phyloP scores from a whole-genome alignment of 2,888 invertebrate species.

The Drosophila quasianomalipes region DNA sequence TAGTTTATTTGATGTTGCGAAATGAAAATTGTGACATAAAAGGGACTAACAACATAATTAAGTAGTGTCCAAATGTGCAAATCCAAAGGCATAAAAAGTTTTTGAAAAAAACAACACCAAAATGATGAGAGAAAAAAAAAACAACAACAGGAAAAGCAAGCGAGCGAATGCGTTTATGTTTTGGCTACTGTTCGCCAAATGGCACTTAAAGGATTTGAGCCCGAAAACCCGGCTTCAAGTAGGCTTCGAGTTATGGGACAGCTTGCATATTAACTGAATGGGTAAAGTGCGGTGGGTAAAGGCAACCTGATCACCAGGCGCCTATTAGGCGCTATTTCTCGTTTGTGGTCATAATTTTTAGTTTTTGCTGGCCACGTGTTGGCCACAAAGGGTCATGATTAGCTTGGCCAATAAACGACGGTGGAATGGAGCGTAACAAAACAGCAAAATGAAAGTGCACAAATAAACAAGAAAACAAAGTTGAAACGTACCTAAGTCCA shows the following conservation, averaged over 20 bases:
- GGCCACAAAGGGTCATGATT: slow-evolving; percentile 79
- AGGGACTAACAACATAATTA: slow-evolving; percentile 81
- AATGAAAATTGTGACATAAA: slow-evolving; percentile 82
- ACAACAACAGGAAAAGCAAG: slow-evolving; percentile 19
- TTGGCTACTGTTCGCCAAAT: slow-evolving; percentile 54
- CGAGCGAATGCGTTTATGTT: slow-evolving; percentile 52
- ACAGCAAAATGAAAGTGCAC: background rate
- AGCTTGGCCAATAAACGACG: slow-evolving; percentile 62
- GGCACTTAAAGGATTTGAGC: slow-evolving; percentile 76
- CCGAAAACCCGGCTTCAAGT: slow-evolving; percentile 53
- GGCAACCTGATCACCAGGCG: slow-evolving; percentile 34
- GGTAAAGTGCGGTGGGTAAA: slow-evolving; percentile 1
- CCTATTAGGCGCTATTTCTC: slow-evolving; percentile 51
- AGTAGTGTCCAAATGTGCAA: slow-evolving; percentile 79
- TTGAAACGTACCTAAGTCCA: slow-evolving; percentile 26
- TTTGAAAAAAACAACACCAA: slow-evolving; percentile 41
- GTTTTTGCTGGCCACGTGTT: slow-evolving; percentile 71
- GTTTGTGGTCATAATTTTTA: slow-evolving; percentile 56
- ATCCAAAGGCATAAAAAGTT: slow-evolving; percentile 76
- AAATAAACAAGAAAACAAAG: slow-evolving; percentile 21
- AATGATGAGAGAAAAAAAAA: slow-evolving; percentile 7
- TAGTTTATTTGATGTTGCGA: slow-evolving; percentile 79
- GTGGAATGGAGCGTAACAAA: slow-evolving; percentile 3
- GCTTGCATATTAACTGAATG: slow-evolving; percentile 32
- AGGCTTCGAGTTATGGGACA: slow-evolving; percentile 52